phyloP scores from a whole-genome alignment of 2,888 invertebrate genomes.

The Netelia inedita region DNA sequence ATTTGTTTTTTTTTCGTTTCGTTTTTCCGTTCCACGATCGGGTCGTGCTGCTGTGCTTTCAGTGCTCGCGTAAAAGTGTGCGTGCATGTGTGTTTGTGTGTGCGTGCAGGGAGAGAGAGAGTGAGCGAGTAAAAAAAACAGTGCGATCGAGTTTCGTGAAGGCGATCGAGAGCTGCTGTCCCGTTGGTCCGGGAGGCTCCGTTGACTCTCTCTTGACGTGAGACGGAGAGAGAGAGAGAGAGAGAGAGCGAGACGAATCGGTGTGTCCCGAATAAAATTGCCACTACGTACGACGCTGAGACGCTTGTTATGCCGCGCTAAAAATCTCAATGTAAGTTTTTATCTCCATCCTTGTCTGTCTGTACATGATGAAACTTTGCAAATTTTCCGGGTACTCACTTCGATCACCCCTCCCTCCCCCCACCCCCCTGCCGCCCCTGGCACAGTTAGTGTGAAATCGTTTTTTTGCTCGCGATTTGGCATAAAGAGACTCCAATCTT shows the following conservation, averaged over 20 bases:
- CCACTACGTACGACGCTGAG: conserved; percentile 57
- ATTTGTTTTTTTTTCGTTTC: conserved; percentile 57
- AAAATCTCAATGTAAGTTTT: conserved; percentile 78
- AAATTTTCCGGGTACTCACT: conserved; percentile 2
- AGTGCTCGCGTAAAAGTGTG: conserved; percentile 48
- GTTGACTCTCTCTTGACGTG: conserved; percentile 30
- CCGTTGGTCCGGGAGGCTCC: conserved; percentile 58
- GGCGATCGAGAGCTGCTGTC: conserved; percentile 68
- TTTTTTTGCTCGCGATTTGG: background rate
- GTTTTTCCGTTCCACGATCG: conserved; percentile 55
- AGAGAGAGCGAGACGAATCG: conserved; percentile 1
- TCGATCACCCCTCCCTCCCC: conserved; percentile 31
- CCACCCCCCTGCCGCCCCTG: conserved; percentile 5
- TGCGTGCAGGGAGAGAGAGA: conserved; percentile 19
- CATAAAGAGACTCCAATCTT: background rate
- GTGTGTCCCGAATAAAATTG: conserved; percentile 57
- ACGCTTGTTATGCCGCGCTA: conserved; percentile 81
- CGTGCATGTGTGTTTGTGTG: conserved; percentile 32
- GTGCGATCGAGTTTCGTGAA: conserved; percentile 62
- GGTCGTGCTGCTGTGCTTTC: conserved; percentile 7
- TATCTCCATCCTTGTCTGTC: background rate
- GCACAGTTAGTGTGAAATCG: background rate
- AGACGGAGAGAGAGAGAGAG: background rate
- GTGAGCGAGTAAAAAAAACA: conserved; percentile 56
- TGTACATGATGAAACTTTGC: background rate